Base-by-base conservation (phyloP, 2,888 invertebrate genomes). In the Lasioglossum villosulum region DNA sequence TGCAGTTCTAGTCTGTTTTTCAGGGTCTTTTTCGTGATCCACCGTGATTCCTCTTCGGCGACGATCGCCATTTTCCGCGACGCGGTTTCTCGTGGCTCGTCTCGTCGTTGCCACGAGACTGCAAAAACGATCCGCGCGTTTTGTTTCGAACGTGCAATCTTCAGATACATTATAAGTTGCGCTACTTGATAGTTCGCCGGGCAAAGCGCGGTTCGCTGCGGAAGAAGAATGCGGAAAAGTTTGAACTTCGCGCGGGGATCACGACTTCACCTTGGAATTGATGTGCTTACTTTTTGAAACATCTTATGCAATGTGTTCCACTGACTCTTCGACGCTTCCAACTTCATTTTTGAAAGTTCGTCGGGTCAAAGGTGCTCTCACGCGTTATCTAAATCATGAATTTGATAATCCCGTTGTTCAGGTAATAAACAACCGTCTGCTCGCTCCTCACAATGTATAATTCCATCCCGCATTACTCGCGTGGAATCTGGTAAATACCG, bases 231-330 rank as follows among this genome's bases (percentile, higher is more conserved):
- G 63, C 63, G 30, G 30, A 75, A 66, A 63, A 63, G 39, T 75
- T 75, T 30, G 59, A 45, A 30, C 48, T 34, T 23, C 12, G 48
- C 12, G 8, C 30, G 4, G 48, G 48, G 48, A 48, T 34, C 48
- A 23, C 19, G 48, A 73, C 30, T 48, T 73, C 34, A 45, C 73
- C 30, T 10, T 30, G 34, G 73, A 48, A 73, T 73, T 73, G 48
- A 73, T 73, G 73, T 48, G 73, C 48, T 73, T 73, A 52, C 73
- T 48, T 73, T 63, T 73, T 48, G 30, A 72, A 72, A 48, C 30
- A 12, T 72, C 72, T 48, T 45, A 45, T 45, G 72, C 30, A 72
- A 42, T 45, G 30, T 73, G 48, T 34, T 73, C 48, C 48, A 34
- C 48, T 23, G 48, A 72, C 72, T 16, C 5, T 8, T 30, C 48